A percentile compares a stretch with the other conserved stretches of the same genome.
Evolutionary conservation across 2,113 vertebrate genomes (phyloP).

Genomic region (Danionella cerebrum): DNA sequence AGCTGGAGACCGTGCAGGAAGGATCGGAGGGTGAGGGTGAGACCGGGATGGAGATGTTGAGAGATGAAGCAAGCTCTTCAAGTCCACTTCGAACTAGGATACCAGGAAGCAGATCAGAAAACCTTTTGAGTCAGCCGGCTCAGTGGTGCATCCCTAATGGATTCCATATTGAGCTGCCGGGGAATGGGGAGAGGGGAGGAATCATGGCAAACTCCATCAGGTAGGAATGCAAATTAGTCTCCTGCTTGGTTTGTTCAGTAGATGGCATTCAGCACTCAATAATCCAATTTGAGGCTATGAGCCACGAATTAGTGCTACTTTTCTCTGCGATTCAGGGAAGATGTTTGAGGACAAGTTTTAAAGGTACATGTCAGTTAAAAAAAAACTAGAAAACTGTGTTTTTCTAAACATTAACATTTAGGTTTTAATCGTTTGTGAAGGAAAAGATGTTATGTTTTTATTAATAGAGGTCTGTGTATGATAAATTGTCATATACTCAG

Average conservation of each 20-base stretch:
- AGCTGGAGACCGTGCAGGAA: slow-evolving; percentile 68
- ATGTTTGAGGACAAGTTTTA: too few species aligned
- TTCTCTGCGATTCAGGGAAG: too few species aligned
- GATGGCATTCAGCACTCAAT: slow-evolving; percentile 27
- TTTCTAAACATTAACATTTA: too few species aligned
- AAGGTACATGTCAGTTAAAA: too few species aligned
- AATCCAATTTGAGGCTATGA: slow-evolving; percentile 1
- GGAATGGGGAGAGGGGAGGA: slow-evolving; percentile 59
- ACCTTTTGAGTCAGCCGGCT: slow-evolving; percentile 79
- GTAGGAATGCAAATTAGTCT: slow-evolving; percentile 54
- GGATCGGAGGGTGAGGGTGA: slow-evolving; percentile 63
- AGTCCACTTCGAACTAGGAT: slow-evolving; percentile 86
- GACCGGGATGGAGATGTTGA: slow-evolving; percentile 33
- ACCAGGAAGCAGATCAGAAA: slow-evolving; percentile 88
- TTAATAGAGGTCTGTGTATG: too few species aligned
- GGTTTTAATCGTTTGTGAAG: too few species aligned
- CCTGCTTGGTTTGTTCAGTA: slow-evolving; percentile 25
- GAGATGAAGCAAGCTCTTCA: slow-evolving; percentile 53
- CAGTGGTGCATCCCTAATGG: slow-evolving; percentile 79
- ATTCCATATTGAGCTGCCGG: slow-evolving; percentile 69
- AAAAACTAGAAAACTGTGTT: too few species aligned
- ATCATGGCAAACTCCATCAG: slow-evolving; percentile 81
- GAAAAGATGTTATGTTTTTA: too few species aligned
- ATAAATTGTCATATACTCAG: too few species aligned
- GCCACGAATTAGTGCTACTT: not conserved